These are phyloP conservation scores for Drosophila multiciliata DNA, from an alignment of 2,888 invertebrate species.

Conservation along the genomic window DNA sequence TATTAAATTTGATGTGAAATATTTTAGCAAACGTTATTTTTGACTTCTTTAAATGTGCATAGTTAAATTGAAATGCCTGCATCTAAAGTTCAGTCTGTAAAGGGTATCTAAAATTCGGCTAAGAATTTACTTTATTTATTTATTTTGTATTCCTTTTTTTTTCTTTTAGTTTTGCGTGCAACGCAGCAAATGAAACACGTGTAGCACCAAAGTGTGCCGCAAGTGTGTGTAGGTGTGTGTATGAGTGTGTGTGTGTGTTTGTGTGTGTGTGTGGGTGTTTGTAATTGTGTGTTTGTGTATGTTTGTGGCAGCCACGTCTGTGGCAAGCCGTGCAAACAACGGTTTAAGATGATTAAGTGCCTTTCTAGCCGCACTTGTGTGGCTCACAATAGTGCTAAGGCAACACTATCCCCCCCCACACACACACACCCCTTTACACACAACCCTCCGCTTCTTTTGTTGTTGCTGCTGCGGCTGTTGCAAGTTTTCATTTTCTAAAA, in stretches of 20 bases:
- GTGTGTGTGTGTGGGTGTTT: slow-evolving; percentile 29
- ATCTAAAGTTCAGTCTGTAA: not conserved
- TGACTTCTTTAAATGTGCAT: not conserved
- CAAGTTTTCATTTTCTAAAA: slow-evolving; percentile 77
- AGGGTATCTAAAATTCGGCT: slow-evolving; percentile 28
- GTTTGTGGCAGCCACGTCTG: slow-evolving; percentile 63
- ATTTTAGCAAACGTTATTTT: not conserved
- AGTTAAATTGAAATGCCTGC: not conserved
- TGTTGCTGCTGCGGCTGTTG: slow-evolving; percentile 39
- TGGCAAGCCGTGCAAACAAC: slow-evolving; percentile 77
- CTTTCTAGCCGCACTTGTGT: slow-evolving; percentile 75
- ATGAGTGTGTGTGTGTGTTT: slow-evolving; percentile 19
- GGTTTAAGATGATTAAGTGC: slow-evolving; percentile 81
- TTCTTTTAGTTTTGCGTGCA: slow-evolving; percentile 60
- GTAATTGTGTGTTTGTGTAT: slow-evolving; percentile 18
- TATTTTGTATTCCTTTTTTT: slow-evolving; percentile 19
- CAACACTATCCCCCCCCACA: slow-evolving; percentile 3
- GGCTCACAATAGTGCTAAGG: slow-evolving; percentile 57
- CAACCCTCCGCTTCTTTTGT: slow-evolving; percentile 11
- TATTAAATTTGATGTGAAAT: not conserved
- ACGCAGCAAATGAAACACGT: slow-evolving; percentile 70
- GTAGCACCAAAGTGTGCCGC: slow-evolving; percentile 54
- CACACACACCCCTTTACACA: too few species aligned
- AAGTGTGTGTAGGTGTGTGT: slow-evolving; percentile 11
- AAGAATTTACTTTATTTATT: not conserved